phyloP scores from a whole-genome alignment of 53 echinoderm and acorn worm genomes.

The Holothuria scabra region DNA sequence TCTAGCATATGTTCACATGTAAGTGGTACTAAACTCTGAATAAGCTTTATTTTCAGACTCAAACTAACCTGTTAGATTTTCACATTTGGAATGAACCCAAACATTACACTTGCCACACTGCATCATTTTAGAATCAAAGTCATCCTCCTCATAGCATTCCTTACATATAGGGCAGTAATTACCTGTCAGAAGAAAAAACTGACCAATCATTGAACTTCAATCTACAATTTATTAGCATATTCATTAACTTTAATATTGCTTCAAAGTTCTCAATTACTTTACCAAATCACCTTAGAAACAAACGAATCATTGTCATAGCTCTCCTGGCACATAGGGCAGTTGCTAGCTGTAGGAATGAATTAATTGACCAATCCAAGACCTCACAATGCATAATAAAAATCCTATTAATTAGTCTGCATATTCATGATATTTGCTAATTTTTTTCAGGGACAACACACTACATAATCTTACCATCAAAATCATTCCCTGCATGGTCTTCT shows the following conservation, averaged over 20 bases:
- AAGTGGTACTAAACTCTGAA: too few species aligned
- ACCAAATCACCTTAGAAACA: too few species aligned
- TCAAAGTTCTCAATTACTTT: too few species aligned
- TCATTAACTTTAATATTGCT: too few species aligned
- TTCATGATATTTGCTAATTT: constrained; percentile 53
- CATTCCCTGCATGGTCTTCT: constrained; percentile 63
- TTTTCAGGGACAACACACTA: constrained; percentile 98
- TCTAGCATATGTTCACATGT: too few species aligned
- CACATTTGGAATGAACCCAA: constrained; percentile 97
- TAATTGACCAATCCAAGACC: too few species aligned
- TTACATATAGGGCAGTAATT: constrained; percentile 97
- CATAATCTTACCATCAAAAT: constrained; percentile 97
- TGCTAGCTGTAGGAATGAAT: too few species aligned
- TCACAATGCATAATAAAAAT: too few species aligned
- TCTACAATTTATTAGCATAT: neutral
- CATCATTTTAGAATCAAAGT: constrained; percentile 98
- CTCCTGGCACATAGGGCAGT: too few species aligned
- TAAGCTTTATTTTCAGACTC: too few species aligned
- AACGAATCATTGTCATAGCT: too few species aligned
- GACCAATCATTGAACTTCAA: neutral
- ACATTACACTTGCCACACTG: constrained; percentile 81
- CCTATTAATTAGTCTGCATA: too few species aligned
- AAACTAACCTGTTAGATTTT: constrained; percentile 83
- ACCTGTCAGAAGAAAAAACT: constrained; percentile 54
- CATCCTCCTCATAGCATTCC: constrained; percentile 92